Evolutionary conservation across 2,797 vertebrate genomes (phyloP).

Genomic region (Melanotaenia boesemani): DNA sequence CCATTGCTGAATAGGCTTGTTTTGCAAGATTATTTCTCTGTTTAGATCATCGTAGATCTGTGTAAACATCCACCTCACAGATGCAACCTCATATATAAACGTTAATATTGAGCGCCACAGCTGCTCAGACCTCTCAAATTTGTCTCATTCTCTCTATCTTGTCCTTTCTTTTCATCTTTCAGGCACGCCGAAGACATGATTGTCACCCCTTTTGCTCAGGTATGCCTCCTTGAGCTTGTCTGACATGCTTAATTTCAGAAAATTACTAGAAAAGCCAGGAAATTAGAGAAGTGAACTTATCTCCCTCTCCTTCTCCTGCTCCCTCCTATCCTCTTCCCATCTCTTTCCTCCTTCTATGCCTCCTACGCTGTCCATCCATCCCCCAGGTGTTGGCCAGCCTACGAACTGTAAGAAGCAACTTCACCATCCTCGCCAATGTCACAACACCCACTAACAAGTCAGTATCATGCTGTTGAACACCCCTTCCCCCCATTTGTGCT

Average conservation of each 20-base stretch:
- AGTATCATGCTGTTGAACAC: conserved; percentile 80
- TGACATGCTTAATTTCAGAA: conserved; percentile 45
- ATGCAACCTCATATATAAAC: conserved; percentile 54
- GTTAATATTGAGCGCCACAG: conserved; percentile 29
- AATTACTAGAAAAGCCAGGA: conserved; percentile 44
- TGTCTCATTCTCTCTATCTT: conserved; percentile 17
- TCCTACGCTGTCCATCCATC: conserved; percentile 67
- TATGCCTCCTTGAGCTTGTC: conserved; percentile 59
- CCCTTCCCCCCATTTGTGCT: conserved; percentile 50
- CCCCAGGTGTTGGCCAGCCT: conserved; percentile 95
- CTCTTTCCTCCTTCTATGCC: conserved; percentile 33
- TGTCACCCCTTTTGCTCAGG: conserved; percentile 96
- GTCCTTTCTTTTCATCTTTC: conserved; percentile 35
- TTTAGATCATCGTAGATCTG: conserved; percentile 59
- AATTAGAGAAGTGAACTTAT: conserved; percentile 69
- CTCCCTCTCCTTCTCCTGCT: not conserved
- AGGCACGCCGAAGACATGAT: conserved; percentile 95
- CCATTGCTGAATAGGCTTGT: conserved; percentile 27
- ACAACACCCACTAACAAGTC: conserved; percentile 93
- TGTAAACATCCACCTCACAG: conserved; percentile 58
- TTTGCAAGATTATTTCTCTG: conserved; percentile 38
- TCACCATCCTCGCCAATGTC: conserved; percentile 94
- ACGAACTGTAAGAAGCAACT: conserved; percentile 95
- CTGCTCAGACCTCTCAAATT: conserved; percentile 22
- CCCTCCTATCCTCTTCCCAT: conserved; percentile 8